Evolutionary conservation across 2,113 vertebrate genomes (phyloP).

Genomic region (Chlorodrepanis virens): DNA sequence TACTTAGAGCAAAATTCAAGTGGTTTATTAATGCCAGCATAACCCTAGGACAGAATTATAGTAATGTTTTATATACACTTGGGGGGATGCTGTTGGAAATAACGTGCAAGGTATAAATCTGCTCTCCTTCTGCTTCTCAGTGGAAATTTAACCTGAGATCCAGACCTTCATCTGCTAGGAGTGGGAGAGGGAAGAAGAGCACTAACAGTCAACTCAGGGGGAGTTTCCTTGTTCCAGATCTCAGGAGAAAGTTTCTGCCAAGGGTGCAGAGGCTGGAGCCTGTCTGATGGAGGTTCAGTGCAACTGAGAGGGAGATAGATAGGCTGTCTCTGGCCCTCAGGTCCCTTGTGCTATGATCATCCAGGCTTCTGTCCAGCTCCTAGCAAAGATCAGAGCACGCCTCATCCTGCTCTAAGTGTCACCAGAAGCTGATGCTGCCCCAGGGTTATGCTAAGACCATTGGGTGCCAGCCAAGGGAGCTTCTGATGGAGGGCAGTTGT

Average conservation of each 20-base stretch:
- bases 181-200: neutral
- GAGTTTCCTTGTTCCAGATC: neutral
- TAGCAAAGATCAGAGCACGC: neutral
- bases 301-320: neutral
- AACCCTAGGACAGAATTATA: constrained; percentile 35
- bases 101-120: neutral
- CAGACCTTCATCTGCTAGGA: neutral
- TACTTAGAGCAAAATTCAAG: constrained; percentile 29
- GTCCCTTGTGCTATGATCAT: neutral
- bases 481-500: neutral
- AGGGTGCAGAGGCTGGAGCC: neutral
- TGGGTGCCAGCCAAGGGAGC: neutral
- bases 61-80: neutral
- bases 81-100: neutral
- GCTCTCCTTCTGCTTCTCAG: neutral
- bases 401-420: neutral
- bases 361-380: neutral
- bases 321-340: neutral
- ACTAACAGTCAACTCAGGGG: neutral
- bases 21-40: constrained; percentile 39
- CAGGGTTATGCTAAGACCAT: neutral
- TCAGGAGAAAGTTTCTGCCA: neutral
- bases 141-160: neutral
- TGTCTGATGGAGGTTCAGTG: neutral
- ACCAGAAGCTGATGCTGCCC: neutral